phyloP scores from a whole-genome alignment of 2,113 vertebrate species.

The Ranitomeya variabilis region DNA sequence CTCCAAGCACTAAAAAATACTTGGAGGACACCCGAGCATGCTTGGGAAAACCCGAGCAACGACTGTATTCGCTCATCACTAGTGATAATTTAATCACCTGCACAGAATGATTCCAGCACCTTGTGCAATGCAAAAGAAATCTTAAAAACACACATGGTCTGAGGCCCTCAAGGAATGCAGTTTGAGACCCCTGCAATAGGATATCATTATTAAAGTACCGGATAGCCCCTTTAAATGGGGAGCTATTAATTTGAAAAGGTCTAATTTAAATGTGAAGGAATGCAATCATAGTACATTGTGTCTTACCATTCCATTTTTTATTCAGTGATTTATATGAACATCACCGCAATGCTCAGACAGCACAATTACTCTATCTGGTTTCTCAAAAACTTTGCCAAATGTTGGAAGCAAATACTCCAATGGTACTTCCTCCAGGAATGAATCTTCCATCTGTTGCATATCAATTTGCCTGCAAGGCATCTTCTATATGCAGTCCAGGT shows the following conservation, averaged over 20 bases:
- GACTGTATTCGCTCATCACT: too few relatives aligned
- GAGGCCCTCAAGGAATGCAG: too few relatives aligned
- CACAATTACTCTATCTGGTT: conserved; percentile 78
- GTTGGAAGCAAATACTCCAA: conserved; percentile 81
- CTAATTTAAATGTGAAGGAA: background rate
- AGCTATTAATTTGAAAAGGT: background rate
- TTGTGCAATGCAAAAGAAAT: too few relatives aligned
- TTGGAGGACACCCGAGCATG: too few relatives aligned
- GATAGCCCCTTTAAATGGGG: too few relatives aligned
- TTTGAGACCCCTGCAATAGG: too few relatives aligned
- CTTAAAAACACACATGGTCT: too few relatives aligned
- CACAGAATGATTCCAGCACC: too few relatives aligned
- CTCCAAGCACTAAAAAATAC: too few relatives aligned
- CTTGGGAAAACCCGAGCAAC: too few relatives aligned
- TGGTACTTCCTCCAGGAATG: conserved; percentile 74
- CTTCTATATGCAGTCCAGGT: conserved; percentile 87
- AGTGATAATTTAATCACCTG: too few relatives aligned
- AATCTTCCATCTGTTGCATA: conserved; percentile 84
- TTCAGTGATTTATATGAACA: conserved; percentile 81
- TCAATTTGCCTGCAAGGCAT: conserved; percentile 83
- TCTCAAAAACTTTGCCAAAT: conserved; percentile 87
- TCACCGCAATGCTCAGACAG: conserved; percentile 77
- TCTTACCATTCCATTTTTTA: background rate
- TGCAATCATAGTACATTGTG: background rate
- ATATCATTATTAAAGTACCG: too few relatives aligned